Evolutionary conservation across 2,113 vertebrate genomes (phyloP).

Genomic region (Heterocephalus glaber): DNA sequence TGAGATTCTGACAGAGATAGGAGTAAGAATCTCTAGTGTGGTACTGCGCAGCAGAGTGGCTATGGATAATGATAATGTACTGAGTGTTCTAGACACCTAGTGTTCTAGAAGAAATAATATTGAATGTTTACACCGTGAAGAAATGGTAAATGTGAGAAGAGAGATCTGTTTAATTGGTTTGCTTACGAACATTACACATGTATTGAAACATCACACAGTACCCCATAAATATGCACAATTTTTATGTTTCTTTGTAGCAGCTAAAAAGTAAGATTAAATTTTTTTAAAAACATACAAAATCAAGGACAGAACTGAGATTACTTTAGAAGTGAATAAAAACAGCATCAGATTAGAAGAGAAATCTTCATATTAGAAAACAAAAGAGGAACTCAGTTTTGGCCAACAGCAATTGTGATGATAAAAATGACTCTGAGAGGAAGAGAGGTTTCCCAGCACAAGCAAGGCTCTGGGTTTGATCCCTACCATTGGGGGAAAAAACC

Average conservation of each 20-base stretch:
- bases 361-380: rapidly evolving
- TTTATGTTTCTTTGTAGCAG: neutral
- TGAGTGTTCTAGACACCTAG: neutral
- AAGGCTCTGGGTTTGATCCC: neutral
- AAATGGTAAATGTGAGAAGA: neutral
- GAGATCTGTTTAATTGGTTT: neutral
- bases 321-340: neutral
- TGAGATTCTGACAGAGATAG: neutral
- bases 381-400: neutral
- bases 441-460: neutral
- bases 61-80: neutral
- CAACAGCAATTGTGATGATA: too few relatives aligned
- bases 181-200: neutral
- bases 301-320: neutral
- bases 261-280: neutral
- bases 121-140: neutral
- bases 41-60: too few relatives aligned
- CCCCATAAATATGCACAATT: neutral
- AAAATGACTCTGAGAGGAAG: neutral
- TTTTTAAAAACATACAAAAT: neutral
- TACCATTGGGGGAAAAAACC: neutral
- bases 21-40: neutral
- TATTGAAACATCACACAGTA: neutral
- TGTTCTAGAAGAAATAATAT: neutral
- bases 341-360: neutral